Base-by-base conservation (phyloP, 1,140 invertebrate species). In the Caenorhabditis briggsae region DNA sequence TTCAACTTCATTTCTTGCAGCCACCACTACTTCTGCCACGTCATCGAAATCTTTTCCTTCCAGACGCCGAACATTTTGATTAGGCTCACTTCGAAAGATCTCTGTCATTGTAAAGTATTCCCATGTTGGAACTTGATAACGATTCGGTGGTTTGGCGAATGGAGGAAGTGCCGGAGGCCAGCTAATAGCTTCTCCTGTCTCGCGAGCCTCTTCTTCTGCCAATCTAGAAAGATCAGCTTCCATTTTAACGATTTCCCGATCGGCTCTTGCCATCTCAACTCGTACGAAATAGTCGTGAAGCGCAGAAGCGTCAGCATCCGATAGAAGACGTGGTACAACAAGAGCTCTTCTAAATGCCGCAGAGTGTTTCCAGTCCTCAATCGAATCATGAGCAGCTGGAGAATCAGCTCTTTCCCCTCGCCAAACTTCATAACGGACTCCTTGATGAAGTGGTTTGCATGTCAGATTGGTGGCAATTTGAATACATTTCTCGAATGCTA, bases 71-170 rank as follows among this genome's bases (percentile, higher is more conserved):
- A 88, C 83, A 83, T 92, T 92, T 83, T 90, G 90, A 85, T 91
- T 90, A 8, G 91, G 91, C 61, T 92, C 88, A 48, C 88, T 92
- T n/a, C 87, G 88, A 82, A 92, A 92, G 8, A 92, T 87, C 20
- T 91, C 90, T 18, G 55, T 88, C 55, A 86, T 86, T 12, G 90
- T 91, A 70, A 92, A 92, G 58, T 90, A 90, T 78, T 92, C 92
- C 91, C 91, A 92, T 3, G 90, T 87, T 7, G 92, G 88, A 20
- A 91, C 91, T 58, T 92, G 90, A 82, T 90, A 92, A 43, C 91
- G 84, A 87, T 91, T 92, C 11, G 89, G 90, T 23, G 91, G 89
- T 56, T 86, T 83, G 14, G 78, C 59, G 56, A 82, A 65, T 16
- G 86, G 61, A 53, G 88, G 89, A 43, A 89, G 46, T 8, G 89